phyloP scores from a whole-genome alignment of 37 sponge, comb jelly and placozoan species.

The Sycon ciliatum region DNA sequence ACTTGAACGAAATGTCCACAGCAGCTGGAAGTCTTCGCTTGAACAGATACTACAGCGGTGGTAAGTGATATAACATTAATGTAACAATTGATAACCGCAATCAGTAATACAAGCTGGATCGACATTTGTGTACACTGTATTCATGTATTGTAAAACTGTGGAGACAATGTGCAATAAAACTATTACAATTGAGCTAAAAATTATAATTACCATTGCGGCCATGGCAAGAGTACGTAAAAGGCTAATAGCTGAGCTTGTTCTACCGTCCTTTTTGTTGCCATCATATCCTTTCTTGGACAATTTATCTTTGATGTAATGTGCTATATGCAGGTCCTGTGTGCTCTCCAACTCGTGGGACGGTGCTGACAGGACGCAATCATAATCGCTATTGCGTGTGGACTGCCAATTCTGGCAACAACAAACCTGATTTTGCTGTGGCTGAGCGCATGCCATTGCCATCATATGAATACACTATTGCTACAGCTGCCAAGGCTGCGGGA shows the following conservation, averaged over 20 bases:
- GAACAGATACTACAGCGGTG: constrained; percentile 37
- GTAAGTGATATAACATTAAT: not conserved
- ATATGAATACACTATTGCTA: constrained; percentile 46
- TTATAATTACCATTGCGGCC: no score
- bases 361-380: constrained; percentile 65
- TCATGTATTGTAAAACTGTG: no score
- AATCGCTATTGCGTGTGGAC: constrained; percentile 59
- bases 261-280: no score
- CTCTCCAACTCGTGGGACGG: constrained; percentile 58
- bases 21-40: constrained; percentile 27
- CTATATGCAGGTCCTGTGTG: constrained; percentile 58
- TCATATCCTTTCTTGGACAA: no score
- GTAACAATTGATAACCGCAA: no score
- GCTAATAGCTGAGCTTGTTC: no score
- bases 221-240: no score
- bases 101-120: no score
- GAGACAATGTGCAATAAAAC: no score
- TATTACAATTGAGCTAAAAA: no score
- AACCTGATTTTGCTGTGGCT: constrained; percentile 28
- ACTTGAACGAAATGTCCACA: constrained; percentile 37
- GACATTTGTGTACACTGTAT: no score
- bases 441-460: constrained; percentile 40
- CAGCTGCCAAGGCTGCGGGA: constrained; percentile 29
- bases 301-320: no score
- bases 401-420: constrained; percentile 44